A percentile compares a stretch with the other conserved stretches of the same genome.
These are phyloP conservation scores for Limnephilus rhombicus DNA, from an alignment of 2,888 invertebrate species.

Conservation along the genomic window DNA sequence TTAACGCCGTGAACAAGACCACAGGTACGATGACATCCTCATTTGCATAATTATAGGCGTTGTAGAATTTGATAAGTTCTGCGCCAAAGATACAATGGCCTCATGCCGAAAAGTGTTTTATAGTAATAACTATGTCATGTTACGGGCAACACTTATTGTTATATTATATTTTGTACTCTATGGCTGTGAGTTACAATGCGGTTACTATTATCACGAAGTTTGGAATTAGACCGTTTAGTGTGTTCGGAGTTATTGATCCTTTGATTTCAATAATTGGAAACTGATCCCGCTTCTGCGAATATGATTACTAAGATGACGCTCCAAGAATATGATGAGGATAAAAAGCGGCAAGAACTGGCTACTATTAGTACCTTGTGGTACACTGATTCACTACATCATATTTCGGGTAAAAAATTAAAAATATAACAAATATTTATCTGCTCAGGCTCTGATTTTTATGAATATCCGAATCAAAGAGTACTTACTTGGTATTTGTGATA, in stretches of 20 bases:
- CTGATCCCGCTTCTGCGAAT: not conserved
- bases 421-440: too few relatives aligned
- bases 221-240: not conserved
- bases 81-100: not conserved
- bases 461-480: too few relatives aligned
- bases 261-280: not conserved
- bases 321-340: not conserved
- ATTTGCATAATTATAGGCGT: constrained; percentile 26
- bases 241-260: not conserved
- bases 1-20: not conserved
- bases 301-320: not conserved
- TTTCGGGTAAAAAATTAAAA: too few relatives aligned
- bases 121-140: not conserved
- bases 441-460: not conserved
- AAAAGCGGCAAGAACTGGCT: not conserved
- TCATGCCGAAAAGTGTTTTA: not conserved
- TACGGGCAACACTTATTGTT: not conserved
- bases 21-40: not conserved
- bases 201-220: not conserved
- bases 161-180: not conserved
- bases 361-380: not conserved
- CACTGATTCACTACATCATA: not conserved
- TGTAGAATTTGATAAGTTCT: not conserved
- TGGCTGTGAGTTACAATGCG: not conserved
- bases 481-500: too few relatives aligned